Percentiles rank a stretch among this genome's conserved stretches.
phyloP scores from a whole-genome alignment of 2,797 vertebrate genomes.

The Phaenicophaeus curvirostris region DNA sequence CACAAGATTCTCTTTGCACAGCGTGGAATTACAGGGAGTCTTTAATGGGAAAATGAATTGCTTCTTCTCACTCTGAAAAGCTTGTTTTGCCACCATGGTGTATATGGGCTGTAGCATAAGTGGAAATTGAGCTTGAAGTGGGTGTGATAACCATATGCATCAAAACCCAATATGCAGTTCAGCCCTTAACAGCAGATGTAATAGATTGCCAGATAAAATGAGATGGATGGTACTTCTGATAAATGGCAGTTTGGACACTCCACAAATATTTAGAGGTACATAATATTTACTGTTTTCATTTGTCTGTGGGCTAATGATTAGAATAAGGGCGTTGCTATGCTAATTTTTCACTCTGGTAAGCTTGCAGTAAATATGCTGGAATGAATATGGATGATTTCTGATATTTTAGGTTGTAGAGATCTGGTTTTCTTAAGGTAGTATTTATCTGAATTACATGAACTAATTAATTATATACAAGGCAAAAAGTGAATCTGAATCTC shows the following conservation, averaged over 20 bases:
- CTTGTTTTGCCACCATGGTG: neutral
- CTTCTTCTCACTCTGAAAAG: neutral
- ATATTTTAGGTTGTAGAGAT: neutral
- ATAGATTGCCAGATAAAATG: neutral
- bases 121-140: neutral
- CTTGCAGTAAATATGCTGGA: neutral
- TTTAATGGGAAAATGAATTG: neutral
- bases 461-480: neutral
- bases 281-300: neutral
- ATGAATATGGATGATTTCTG: neutral
- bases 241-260: neutral
- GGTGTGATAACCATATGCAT: neutral
- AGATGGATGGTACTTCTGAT: neutral
- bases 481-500: neutral
- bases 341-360: neutral
- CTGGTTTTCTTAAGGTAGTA: neutral
- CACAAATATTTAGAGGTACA: neutral
- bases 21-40: neutral
- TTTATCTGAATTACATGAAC: neutral
- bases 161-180: neutral
- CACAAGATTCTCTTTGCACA: neutral
- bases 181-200: neutral
- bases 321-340: neutral
- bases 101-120: fast-evolving
- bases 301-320: neutral